Base-by-base conservation (phyloP, 2,797 vertebrate species). In the Salmo trutta region DNA sequence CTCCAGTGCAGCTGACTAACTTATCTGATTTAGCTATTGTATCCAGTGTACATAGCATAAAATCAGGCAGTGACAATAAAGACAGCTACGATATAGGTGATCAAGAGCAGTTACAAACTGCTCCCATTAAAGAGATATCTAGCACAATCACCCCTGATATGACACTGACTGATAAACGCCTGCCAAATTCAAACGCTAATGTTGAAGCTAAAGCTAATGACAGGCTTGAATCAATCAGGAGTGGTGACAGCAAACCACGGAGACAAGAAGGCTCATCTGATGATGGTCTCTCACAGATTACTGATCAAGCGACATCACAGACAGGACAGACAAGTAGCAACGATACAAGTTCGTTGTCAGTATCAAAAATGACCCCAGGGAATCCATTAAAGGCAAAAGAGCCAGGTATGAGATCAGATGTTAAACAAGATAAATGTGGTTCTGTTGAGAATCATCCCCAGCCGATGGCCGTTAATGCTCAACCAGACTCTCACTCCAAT, bases 181-280 rank as follows among this genome's bases (percentile, higher is more conserved):
- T 79, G 59, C 65, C 76, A 21, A 52, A 59, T 54, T 73, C 75
- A 65, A 62, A 53, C 19, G 8, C 16, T 29, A 62, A 68, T 54
- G 73, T 69, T 82, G 41, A 17, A 74, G 69, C 76, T 75, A 74
- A 56, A 54, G 52, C 52, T 19, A 73, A 8, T 4, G 29, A 54
- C 52, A 24, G 10, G 41, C 10, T 47, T 47, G 41, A 47, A 47
- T 47, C 41, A 47, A 47, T 10, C 41, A 47, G 41, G 41, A 56
- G 19, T 69, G 68, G 79, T 24, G 69, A 81, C 69, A 71, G 69
- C 41, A 47, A 47, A 47, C 41, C 41, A 47, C 77, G 77, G 68
- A 79, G 68, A 56, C 87, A 88, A 76, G 52, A 33, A 5, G 3
- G 14, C 12, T 67, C 47, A 67, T 85, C 79, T 6, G 16, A 65